Conservation (phyloP, 2,797 vertebrate species). For the Pogonophryne albipinna region DNA sequence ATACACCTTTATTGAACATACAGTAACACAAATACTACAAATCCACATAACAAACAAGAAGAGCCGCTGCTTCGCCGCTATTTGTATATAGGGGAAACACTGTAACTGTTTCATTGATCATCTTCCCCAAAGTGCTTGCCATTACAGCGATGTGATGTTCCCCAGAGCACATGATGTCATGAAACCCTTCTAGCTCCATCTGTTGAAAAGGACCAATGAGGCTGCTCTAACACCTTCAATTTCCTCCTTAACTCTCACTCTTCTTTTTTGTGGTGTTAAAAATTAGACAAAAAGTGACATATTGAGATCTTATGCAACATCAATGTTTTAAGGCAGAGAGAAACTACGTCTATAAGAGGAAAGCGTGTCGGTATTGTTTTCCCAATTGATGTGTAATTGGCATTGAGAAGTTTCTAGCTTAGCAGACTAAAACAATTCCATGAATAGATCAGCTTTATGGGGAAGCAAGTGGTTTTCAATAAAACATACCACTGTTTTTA, state of each 20-base stretch:
- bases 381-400: background rate
- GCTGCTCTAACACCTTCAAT: background rate
- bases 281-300: background rate
- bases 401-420: background rate
- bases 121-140: background rate
- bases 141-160: background rate
- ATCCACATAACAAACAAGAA: too few species aligned
- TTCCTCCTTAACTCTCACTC: too few species aligned
- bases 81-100: too few species aligned
- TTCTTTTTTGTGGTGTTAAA: background rate
- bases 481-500: conserved; percentile 25
- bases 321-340: background rate
- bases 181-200: background rate
- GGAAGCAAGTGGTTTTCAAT: background rate
- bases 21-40: too few species aligned
- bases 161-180: background rate
- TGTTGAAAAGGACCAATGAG: background rate
- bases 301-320: background rate
- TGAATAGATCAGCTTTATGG: conserved; percentile 22
- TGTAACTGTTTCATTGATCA: background rate
- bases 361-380: background rate
- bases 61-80: too few species aligned
- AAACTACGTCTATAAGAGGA: background rate
- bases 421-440: conserved; percentile 7
- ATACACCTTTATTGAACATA: too few species aligned